These are phyloP conservation scores for Ctenopoma kingsleyae DNA, from an alignment of 2,797 vertebrate genomes.

Conservation along the genomic window DNA sequence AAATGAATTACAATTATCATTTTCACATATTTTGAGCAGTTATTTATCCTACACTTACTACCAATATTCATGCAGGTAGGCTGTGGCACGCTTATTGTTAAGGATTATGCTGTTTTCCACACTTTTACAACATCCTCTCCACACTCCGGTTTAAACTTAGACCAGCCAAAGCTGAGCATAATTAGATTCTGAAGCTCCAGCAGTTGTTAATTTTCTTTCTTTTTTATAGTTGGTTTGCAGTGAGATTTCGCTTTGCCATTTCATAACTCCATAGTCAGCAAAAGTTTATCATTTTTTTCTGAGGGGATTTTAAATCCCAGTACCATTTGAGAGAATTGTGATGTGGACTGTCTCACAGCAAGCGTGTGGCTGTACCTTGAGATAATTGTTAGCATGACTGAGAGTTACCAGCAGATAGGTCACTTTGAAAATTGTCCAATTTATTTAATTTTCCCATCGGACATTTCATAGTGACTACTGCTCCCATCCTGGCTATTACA, in stretches of 20 bases:
- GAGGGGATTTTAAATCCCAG: conserved; percentile 4
- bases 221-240: neutral
- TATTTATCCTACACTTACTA: neutral
- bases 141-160: conserved; percentile 28
- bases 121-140: neutral
- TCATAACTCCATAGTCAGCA: conserved; percentile 17
- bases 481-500: no score
- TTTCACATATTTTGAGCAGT: neutral
- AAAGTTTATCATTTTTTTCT: conserved; percentile 14
- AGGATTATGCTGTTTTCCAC: neutral
- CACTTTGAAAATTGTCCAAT: conserved; percentile 4
- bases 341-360: conserved; percentile 1
- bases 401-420: conserved; percentile 26
- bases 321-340: conserved; percentile 12
- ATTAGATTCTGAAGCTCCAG: conserved; percentile 49
- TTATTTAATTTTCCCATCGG: conserved; percentile 12
- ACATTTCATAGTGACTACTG: neutral
- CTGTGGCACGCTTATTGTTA: neutral
- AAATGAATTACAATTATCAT: conserved; percentile 2
- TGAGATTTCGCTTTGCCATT: conserved; percentile 11
- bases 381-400: conserved; percentile 14
- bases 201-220: conserved; percentile 28
- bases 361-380: conserved; percentile 2
- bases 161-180: conserved; percentile 24
- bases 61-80: neutral